Conservation (phyloP, 2,797 vertebrate genomes). For the Leptoclinus maculatus region DNA sequence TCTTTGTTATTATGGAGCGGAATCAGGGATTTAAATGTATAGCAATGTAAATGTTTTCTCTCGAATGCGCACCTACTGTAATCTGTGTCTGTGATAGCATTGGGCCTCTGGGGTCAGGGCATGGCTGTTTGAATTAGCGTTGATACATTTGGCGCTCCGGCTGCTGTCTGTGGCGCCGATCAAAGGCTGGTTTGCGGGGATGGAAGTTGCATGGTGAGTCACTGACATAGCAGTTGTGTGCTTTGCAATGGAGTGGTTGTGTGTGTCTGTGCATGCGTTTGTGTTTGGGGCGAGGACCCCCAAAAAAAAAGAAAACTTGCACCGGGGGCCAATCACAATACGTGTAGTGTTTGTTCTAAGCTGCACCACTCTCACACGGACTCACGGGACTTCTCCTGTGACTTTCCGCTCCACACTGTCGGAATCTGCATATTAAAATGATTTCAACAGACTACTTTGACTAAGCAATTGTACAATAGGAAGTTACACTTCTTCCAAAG, state of each 20-base stretch:
- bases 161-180: background rate
- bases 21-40: background rate
- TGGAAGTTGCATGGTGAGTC: background rate
- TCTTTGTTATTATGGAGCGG: too few relatives aligned
- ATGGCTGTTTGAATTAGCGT: background rate
- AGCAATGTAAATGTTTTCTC: background rate
- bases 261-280: background rate
- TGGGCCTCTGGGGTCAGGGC: background rate
- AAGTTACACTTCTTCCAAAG: slow-evolving; percentile 25
- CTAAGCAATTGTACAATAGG: slow-evolving; percentile 12
- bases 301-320: background rate
- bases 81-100: background rate
- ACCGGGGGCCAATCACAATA: background rate
- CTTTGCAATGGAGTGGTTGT: background rate
- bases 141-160: background rate
- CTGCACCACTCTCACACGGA: background rate
- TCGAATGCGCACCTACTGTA: background rate
- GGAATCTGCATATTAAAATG: slow-evolving; percentile 30
- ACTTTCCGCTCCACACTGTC: background rate
- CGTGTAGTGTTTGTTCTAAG: background rate
- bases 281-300: background rate
- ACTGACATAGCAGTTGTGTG: background rate
- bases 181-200: background rate
- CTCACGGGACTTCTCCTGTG: background rate
- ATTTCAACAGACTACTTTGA: slow-evolving; percentile 35